Evolutionary conservation across 1,140 invertebrate genomes (phyloP).

Genomic region (Xylocopa sonorina): DNA sequence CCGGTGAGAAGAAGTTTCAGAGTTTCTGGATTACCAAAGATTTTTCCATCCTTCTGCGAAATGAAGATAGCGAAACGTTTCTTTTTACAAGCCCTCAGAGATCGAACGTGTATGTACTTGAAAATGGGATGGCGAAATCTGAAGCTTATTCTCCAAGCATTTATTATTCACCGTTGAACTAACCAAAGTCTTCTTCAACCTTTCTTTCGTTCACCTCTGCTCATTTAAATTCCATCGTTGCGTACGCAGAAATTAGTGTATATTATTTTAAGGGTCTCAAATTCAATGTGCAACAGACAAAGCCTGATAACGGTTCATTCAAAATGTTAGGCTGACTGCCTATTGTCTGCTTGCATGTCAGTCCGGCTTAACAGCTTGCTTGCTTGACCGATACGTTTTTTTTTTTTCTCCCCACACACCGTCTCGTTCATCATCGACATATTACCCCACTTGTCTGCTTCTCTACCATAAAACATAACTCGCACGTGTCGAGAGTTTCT

Average conservation of each 20-base stretch:
- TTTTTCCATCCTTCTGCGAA: constrained; percentile 4
- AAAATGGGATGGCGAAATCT: not conserved
- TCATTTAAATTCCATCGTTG: not conserved
- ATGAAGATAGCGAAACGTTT: too few relatives aligned
- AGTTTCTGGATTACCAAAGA: not conserved
- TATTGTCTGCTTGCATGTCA: constrained; percentile 11
- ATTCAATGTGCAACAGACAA: not conserved
- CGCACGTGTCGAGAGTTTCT: not conserved
- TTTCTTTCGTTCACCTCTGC: not conserved
- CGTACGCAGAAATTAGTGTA: not conserved
- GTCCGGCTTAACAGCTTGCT: constrained; percentile 19
- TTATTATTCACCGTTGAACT: not conserved
- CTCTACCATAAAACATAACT: not conserved
- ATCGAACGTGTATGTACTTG: too few relatives aligned
- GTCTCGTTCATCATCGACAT: not conserved
- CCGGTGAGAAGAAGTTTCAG: not conserved
- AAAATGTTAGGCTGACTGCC: not conserved
- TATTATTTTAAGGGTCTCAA: not conserved
- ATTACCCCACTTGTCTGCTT: not conserved
- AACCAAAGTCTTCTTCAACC: not conserved
- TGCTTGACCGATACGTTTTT: constrained; percentile 19
- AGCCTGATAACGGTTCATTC: not conserved
- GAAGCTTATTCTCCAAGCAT: not conserved
- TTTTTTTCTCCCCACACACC: not conserved
- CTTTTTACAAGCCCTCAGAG: too few relatives aligned